Base-by-base conservation (phyloP, 2,888 invertebrate genomes). In the Lampropteryx suffumata region DNA sequence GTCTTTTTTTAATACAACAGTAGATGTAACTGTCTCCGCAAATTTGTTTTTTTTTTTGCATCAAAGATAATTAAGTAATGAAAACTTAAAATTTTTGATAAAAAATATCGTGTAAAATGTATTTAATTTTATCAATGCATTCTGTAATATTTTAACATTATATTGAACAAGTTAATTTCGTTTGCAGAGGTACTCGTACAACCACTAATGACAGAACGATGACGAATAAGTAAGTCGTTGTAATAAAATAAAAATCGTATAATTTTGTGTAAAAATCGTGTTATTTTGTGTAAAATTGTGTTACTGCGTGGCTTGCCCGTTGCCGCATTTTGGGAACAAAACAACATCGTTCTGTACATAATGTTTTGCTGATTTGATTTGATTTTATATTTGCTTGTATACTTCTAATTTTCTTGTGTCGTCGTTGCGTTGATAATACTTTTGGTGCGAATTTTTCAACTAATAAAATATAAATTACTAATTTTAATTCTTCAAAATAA, bases 181-280 rank as follows among this genome's bases (percentile, higher is more conserved):
- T 77, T 86, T 82, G 64, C 88, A 88, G 89, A 83, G 64, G 65
- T 46, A 8, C 49, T 49, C 49, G 49, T 56, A 67, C 76, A 37
- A 61, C 78, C 58, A 70, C 65, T 57, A 84, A 86, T 83, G 86
- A 87, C 87, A 89, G 89, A 89, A 88, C 89, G 88, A 88, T 88
- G 88, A 72, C 63, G 49, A 65, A 78, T 74, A 75, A 82, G 88
- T 89, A 89, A 88, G 89, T 88, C 71, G 64, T 62, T 54, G 51
- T 17, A 37, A 32, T 33, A 32, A 29, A 49, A 39, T 41, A 21
- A 51, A 39, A 46, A 27, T 32, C 32, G 28, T 14, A 40, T 24
- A 40, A 26, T 13, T 33, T 33, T 43, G 36, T 46, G 40, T 13
- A 10, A 42, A 34, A 35, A 24, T 12, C 14, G 34, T 34, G 10